phyloP scores from a whole-genome alignment of 2,888 invertebrate species.

The Plebejus anna region DNA sequence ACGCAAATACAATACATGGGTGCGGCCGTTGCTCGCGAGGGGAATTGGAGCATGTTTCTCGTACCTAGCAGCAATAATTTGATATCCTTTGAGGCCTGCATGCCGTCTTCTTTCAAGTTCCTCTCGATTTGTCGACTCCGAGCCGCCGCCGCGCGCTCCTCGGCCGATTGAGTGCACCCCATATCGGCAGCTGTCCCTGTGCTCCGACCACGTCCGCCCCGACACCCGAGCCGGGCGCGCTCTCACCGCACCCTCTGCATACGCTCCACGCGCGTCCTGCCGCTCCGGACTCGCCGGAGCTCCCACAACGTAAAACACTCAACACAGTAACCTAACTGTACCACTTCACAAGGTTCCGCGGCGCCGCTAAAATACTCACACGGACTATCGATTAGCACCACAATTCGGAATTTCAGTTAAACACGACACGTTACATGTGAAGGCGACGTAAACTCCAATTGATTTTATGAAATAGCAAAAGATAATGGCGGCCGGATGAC shows the following conservation, averaged over 20 bases:
- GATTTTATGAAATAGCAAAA: slow-evolving; percentile 78
- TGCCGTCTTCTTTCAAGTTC: slow-evolving; percentile 98
- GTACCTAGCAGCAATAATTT: slow-evolving; percentile 98
- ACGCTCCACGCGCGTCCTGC: slow-evolving; percentile 71
- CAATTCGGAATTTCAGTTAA: slow-evolving; percentile 49
- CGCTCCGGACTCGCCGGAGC: slow-evolving; percentile 69
- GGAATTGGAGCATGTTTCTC: slow-evolving; percentile 44
- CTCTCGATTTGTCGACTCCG: slow-evolving; percentile 98
- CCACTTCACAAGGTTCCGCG: slow-evolving; percentile 63
- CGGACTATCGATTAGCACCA: slow-evolving; percentile 44
- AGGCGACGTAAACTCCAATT: slow-evolving; percentile 67
- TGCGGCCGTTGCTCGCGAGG: slow-evolving; percentile 55
- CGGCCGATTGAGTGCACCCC: slow-evolving; percentile 99
- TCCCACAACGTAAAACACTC: slow-evolving; percentile 68
- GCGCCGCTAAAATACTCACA: slow-evolving; percentile 39
- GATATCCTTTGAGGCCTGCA: slow-evolving; percentile 99
- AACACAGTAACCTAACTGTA: slow-evolving; percentile 71
- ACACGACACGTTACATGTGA: slow-evolving; percentile 62
- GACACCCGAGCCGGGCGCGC: slow-evolving; percentile 80
- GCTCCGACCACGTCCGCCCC: slow-evolving; percentile 75
- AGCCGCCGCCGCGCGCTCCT: slow-evolving; percentile 98
- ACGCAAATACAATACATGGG: slow-evolving; percentile 53
- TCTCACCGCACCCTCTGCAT: slow-evolving; percentile 81
- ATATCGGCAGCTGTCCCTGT: slow-evolving; percentile 83
- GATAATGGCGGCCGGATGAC: slow-evolving; percentile 82